Evolutionary conservation across 2,113 vertebrate species (phyloP).

Genomic region (Hystrix cristata): DNA sequence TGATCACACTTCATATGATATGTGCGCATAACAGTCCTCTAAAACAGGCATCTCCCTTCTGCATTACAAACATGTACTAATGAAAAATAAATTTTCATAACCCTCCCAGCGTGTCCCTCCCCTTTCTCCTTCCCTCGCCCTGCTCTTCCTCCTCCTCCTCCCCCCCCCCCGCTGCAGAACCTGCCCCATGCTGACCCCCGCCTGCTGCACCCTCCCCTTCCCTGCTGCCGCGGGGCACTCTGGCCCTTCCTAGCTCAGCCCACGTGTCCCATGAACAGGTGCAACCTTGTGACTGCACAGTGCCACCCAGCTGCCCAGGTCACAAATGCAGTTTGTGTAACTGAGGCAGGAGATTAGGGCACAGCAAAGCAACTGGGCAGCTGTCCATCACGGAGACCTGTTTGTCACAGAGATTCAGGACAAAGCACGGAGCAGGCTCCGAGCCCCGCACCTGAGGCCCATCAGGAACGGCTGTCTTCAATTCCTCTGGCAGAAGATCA

Average conservation of each 20-base stretch:
- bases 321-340: neutral
- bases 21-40: neutral
- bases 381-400: neutral
- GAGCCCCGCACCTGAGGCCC: neutral
- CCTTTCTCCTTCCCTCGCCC: rapidly evolving
- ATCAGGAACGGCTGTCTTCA: neutral
- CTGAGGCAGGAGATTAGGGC: too few species aligned
- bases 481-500: neutral
- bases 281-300: neutral
- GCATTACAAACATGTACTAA: too few species aligned
- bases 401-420: neutral
- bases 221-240: rapidly evolving
- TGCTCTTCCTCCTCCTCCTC: too few species aligned
- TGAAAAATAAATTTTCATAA: neutral
- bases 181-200: neutral
- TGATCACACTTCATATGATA: neutral
- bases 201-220: neutral
- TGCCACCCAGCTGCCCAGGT: rapidly evolving
- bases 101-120: rapidly evolving
- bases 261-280: neutral
- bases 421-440: neutral
- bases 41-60: neutral
- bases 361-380: too few species aligned
- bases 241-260: neutral
- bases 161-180: neutral